Percentiles rank a stretch among this genome's conserved stretches.
These are phyloP conservation scores for Dromius quadrimaculatus DNA, from an alignment of 2,888 invertebrate genomes.

Conservation along the genomic window DNA sequence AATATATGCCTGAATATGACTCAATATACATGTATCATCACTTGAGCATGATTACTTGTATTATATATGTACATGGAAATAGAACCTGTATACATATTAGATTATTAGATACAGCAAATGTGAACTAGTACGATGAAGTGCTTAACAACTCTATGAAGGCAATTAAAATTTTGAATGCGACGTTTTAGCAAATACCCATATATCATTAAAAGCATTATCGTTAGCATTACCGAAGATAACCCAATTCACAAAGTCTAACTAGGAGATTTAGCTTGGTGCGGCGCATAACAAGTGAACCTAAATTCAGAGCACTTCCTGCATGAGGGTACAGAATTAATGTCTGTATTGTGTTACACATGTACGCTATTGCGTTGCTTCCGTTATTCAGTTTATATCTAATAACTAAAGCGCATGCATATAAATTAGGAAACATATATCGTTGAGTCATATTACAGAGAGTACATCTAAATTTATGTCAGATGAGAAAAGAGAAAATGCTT, in stretches of 20 bases:
- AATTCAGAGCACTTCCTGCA: constrained; percentile 21
- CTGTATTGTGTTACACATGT: constrained; percentile 38
- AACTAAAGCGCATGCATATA: constrained; percentile 36
- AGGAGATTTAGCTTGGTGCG: background rate
- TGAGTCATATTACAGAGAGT: background rate
- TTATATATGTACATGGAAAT: too few species aligned
- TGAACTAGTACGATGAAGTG: too few species aligned
- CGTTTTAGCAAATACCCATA: background rate
- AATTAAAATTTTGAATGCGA: background rate
- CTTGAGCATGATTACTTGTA: too few species aligned
- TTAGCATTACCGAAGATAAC: constrained; percentile 13
- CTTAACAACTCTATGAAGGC: too few species aligned
- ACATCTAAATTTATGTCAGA: too few species aligned
- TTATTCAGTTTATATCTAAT: constrained; percentile 42
- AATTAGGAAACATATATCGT: background rate
- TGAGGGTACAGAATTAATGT: constrained; percentile 30
- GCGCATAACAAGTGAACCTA: constrained; percentile 5
- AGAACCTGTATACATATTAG: too few species aligned
- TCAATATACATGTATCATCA: too few species aligned
- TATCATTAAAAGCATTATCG: constrained; percentile 1
- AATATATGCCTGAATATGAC: too few species aligned
- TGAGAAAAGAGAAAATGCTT: too few species aligned
- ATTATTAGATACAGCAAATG: too few species aligned
- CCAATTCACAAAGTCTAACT: background rate
- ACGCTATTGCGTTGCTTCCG: constrained; percentile 39